Base-by-base conservation (phyloP, 2,113 vertebrate genomes). In the Dendropsophus ebraccatus region DNA sequence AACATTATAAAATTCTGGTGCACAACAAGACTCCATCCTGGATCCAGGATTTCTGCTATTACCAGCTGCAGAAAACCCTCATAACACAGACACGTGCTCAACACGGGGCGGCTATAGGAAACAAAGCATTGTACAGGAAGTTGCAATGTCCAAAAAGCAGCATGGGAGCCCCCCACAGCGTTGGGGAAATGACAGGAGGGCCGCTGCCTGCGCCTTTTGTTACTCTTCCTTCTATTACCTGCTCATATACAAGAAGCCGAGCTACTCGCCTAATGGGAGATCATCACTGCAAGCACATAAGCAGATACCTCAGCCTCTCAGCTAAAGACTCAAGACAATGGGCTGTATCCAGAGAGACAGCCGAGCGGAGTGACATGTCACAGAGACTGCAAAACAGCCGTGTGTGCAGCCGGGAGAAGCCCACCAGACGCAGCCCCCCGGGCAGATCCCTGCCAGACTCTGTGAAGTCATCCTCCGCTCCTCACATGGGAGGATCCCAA, bases 401-500 rank as follows among this genome's bases (percentile, higher is more conserved):
- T 11, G 28, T 14, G 23, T 5, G 21, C 4, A 41, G 35, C 16
- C 0, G 50, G 52, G 30, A 54, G 76, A 25, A 58, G 54, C 52
- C 50, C 49, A 50, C 23, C 21, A 52, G 74, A 76, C 49, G 37
- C 30, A 37, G 4, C 50, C 75, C 70, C 76, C 10, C 2, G 58
- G 52, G 76, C 52, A 23, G 56, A 35, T 37, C 52, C 5, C 9
- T 56, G 50, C 50, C 19, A 49, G 62, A 82, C 37, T 69, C 25
- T 41, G 41, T 49, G 50, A 83, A 83, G 32, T 83, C 81, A 58
- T 72, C 41, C 41, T 5, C 8, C 81, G n/a, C 30, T 14, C 67
- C 30, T 14, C 67, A 41, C 69, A 73, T 82, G 81, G 81, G 81
- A 58, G 83, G 56, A 75, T 84, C 83, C 72, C 54, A 30, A 62